Conservation (phyloP, 2,797 vertebrate species). For the Lycodopsis pacificus region DNA sequence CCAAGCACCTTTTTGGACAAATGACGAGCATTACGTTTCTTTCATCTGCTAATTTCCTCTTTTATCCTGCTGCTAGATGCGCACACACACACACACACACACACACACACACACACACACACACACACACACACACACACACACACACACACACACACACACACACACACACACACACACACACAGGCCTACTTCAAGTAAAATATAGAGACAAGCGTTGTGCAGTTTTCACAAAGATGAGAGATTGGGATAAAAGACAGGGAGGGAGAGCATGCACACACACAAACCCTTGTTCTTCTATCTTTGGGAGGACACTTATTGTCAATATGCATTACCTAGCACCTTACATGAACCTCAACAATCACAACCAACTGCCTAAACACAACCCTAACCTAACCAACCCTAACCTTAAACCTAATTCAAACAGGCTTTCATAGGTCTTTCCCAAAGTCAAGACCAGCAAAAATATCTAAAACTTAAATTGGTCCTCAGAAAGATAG, state of each 20-base stretch:
- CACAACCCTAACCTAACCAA: background rate
- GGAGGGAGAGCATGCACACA: background rate
- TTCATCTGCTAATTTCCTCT: conserved; percentile 39
- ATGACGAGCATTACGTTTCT: conserved; percentile 20
- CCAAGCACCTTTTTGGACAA: conserved; percentile 12
- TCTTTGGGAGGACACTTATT: too few species aligned
- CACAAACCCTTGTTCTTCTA: background rate
- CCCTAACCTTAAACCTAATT: background rate
- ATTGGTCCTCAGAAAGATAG: background rate
- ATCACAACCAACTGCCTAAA: background rate
- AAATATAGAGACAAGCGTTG: conserved; percentile 19
- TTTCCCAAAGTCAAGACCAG: background rate
- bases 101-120: background rate
- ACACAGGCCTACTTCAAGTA: background rate
- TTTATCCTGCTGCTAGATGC: conserved; percentile 18
- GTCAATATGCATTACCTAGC: too few species aligned
- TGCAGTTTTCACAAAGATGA: conserved; percentile 45
- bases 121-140: conserved; percentile 4
- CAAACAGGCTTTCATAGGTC: background rate
- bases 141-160: background rate
- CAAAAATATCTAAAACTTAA: background rate
- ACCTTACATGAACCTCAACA: too few species aligned
- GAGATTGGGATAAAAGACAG: conserved; percentile 15
- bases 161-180: background rate
- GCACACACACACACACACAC: background rate